Evolutionary conservation across 1,140 invertebrate species (phyloP).

Genomic region (Steinernema khuongi): DNA sequence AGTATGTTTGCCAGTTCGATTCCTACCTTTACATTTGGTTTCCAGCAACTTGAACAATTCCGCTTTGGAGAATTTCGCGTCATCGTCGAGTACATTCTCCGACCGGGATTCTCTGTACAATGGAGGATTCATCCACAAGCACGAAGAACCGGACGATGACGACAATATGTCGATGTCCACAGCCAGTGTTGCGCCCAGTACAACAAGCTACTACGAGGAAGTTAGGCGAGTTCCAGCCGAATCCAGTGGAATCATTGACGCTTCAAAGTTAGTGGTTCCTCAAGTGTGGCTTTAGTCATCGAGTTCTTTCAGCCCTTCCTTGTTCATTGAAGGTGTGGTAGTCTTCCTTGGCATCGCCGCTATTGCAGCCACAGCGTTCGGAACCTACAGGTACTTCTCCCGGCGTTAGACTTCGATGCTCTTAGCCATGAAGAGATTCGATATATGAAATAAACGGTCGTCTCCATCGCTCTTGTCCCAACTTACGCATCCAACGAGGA

Average conservation of each 20-base stretch:
- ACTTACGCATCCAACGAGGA: no score
- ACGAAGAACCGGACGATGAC: background rate
- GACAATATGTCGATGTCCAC: background rate
- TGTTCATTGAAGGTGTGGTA: background rate
- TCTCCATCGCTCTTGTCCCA: no score
- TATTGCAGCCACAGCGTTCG: background rate
- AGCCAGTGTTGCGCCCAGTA: slow-evolving; percentile 5
- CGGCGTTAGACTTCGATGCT: background rate
- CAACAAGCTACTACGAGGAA: slow-evolving; percentile 3
- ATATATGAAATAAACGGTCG: no score
- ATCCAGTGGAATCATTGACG: background rate
- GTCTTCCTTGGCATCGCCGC: background rate
- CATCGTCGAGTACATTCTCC: background rate
- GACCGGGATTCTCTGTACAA: background rate
- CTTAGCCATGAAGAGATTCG: no score
- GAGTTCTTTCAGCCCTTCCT: background rate
- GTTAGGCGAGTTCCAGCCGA: background rate
- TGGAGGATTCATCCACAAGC: background rate
- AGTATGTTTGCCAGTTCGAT: background rate
- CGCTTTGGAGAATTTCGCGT: background rate
- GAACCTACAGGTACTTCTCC: background rate
- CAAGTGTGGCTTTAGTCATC: background rate
- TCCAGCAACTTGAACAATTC: background rate
- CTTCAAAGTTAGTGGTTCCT: background rate
- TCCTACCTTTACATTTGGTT: background rate